Percentiles rank a stretch among this genome's conserved stretches.
Evolutionary conservation across 2,888 invertebrate species (phyloP).

Genomic region (Euphydryas editha): DNA sequence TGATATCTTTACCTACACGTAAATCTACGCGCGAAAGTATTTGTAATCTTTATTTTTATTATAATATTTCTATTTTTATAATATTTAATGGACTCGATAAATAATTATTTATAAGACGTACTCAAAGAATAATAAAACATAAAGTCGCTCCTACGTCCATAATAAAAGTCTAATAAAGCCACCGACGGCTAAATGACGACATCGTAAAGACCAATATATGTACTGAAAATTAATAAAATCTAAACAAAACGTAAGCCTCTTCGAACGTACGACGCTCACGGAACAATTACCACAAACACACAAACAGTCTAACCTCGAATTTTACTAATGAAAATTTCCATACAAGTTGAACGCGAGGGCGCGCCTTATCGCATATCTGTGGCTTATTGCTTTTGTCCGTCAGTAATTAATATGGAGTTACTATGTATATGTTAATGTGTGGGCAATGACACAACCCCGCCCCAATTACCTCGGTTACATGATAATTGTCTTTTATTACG

Average conservation of each 20-base stretch:
- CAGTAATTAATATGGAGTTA: conserved; percentile 68
- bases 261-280: conserved; percentile 62
- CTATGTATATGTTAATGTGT: conserved; percentile 43
- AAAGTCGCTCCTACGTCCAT: conserved; percentile 6
- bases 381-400: conserved; percentile 65
- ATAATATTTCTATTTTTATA: no score
- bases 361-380: conserved; percentile 78
- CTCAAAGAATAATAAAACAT: conserved; percentile 10
- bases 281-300: conserved; percentile 79
- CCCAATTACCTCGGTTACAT: conserved; percentile 37
- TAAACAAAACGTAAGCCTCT: conserved; percentile 71
- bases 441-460: conserved; percentile 29
- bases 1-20: background rate
- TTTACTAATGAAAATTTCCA: conserved; percentile 80
- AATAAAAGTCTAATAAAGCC: conserved; percentile 26
- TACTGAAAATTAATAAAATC: conserved; percentile 61
- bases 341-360: conserved; percentile 54
- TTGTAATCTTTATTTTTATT: no score
- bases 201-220: conserved; percentile 26
- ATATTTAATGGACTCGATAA: background rate
- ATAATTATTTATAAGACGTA: background rate
- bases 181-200: conserved; percentile 12
- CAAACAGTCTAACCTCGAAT: conserved; percentile 77
- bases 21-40: no score
- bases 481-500: conserved; percentile 15